Base-by-base conservation (phyloP, 2,113 vertebrate species). In the Monopterus albus region DNA sequence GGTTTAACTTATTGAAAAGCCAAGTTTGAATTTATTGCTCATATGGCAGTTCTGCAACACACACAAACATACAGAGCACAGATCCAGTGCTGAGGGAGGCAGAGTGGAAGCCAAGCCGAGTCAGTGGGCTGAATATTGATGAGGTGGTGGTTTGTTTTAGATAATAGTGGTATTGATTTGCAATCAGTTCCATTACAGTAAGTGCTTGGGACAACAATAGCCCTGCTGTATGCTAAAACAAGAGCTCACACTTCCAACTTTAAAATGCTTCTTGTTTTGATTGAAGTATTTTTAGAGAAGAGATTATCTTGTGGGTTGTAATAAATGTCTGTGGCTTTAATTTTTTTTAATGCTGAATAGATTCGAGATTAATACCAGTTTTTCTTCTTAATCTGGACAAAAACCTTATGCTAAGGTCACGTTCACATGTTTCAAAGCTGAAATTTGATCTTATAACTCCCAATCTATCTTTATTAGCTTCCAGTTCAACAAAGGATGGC, bases 131-230 rank as follows among this genome's bases (percentile, higher is more conserved):
- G 43, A 65, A 65, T 81, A 70, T 65, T 64, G 61, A 89, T 53
- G 20, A 72, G 62, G 23, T 15, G 4, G 49, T 6, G 50, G 69
- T 72, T 75, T 77, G 69, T 60, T 82, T 76, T 69, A 71, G 80
- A 80, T 85, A 81, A 87, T 78, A 39, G 78, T 39, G 7, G 31
- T 61, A 87, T 86, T 71, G 81, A 86, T 70, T 38, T 1, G 4
- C 10, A 1, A 78, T 89, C 18, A 40, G 72, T 75, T 31, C 51
- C 53, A 67, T 79, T 63, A 56, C 58, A 51, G 74, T 35, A 17
- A 63, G 40, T 10, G 0, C 21, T 36, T 2, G 1, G 40, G 10
- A 38, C 39, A 29, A 35, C 20, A 26, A 50, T n/a, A n/a, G n/a
- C n/a, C n/a, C n/a, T n/a, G n/a, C n/a, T n/a, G n/a, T n/a, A 36